Evolutionary conservation across 2,888 invertebrate genomes (phyloP).

Genomic region (Agonopterix heracliana): DNA sequence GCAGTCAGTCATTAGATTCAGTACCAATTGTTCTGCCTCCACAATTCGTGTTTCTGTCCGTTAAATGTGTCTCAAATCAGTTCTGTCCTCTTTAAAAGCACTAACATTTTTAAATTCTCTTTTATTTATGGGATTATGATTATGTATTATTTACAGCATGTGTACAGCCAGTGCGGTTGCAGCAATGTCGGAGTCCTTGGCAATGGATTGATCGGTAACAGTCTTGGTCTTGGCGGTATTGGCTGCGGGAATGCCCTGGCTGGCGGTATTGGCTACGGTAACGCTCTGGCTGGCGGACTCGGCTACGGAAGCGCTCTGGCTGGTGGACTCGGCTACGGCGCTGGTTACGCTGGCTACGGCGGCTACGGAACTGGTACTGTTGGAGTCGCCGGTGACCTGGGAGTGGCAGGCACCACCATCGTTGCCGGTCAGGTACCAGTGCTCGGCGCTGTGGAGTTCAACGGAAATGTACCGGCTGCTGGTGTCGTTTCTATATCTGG

Average conservation of each 20-base stretch:
- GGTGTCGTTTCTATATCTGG: slow-evolving; percentile 41
- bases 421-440: slow-evolving; percentile 34
- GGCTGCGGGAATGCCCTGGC: not conserved
- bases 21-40: no score
- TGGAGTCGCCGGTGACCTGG: slow-evolving; percentile 20
- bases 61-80: no score
- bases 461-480: slow-evolving; percentile 26
- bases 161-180: slow-evolving; percentile 2
- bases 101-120: no score
- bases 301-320: not conserved
- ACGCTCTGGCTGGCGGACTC: not conserved
- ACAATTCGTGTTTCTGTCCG: no score
- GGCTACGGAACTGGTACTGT: slow-evolving; percentile 21
- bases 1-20: no score
- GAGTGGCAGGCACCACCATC: slow-evolving; percentile 24
- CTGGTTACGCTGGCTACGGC: slow-evolving; percentile 11
- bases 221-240: no score
- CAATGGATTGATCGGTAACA: not conserved
- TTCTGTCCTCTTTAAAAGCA: no score
- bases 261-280: not conserved
- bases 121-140: no score
- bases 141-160: slow-evolving; percentile 6
- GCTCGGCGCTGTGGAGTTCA: slow-evolving; percentile 28
- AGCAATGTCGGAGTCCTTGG: not conserved
- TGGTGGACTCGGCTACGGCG: not conserved